phyloP scores from a whole-genome alignment of 2,888 invertebrate species.

The Lepidocyrtinus sp. region DNA sequence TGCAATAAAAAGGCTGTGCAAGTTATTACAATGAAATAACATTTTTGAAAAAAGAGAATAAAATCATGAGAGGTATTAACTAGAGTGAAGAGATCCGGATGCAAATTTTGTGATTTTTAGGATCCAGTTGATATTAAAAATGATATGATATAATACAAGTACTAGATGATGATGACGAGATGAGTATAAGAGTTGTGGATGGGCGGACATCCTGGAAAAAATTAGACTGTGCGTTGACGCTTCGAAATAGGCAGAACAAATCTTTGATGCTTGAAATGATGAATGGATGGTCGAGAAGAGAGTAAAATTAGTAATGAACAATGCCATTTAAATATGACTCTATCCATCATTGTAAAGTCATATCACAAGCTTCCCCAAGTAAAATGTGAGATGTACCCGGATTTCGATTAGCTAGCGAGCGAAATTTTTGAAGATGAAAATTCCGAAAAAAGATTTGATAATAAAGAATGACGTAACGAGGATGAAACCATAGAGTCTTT shows the following conservation, averaged over 20 bases:
- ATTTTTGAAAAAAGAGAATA: not conserved
- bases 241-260: not conserved
- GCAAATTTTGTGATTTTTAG: not conserved
- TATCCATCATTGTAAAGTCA: conserved; percentile 14
- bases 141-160: not conserved
- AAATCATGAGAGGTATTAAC: not conserved
- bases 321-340: not conserved
- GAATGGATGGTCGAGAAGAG: not conserved
- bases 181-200: not conserved
- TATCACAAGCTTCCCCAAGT: not conserved
- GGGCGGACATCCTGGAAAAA: conserved; percentile 53
- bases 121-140: not conserved
- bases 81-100: not conserved
- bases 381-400: conserved; percentile 4
- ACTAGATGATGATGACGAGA: not conserved
- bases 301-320: conserved; percentile 14
- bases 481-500: not conserved
- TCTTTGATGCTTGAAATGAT: not conserved
- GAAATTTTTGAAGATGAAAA: not conserved
- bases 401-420: conserved; percentile 11
- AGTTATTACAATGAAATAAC: not conserved
- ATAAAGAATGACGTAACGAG: conserved; percentile 29
- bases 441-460: conserved; percentile 16
- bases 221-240: not conserved
- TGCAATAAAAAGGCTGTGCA: not conserved